Conservation (phyloP, 2,888 invertebrate genomes). For the Mimas tiliae region DNA sequence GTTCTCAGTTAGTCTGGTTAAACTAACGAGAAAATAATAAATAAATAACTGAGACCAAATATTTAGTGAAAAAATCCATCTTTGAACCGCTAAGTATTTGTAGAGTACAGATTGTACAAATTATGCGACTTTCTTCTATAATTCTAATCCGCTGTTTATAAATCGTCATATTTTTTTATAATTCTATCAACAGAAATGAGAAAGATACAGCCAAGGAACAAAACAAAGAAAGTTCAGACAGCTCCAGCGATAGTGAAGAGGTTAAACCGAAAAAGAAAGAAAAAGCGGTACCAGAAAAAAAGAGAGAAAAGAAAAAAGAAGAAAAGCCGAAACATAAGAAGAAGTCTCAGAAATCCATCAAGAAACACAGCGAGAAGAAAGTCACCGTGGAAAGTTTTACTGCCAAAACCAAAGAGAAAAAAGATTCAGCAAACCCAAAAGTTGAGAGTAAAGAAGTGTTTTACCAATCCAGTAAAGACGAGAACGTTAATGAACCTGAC, state of each 20-base stretch:
- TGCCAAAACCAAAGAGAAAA: not conserved
- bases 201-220: conserved; percentile 33
- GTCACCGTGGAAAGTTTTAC: conserved; percentile 30
- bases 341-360: conserved; percentile 36
- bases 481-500: conserved; percentile 72
- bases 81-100: no score
- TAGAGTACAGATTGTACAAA: no score
- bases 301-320: conserved; percentile 35
- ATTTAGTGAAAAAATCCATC: no score
- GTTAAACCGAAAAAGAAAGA: conserved; percentile 32
- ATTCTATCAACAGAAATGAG: not conserved
- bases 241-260: conserved; percentile 39
- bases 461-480: conserved; percentile 74
- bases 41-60: no score
- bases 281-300: conserved; percentile 40
- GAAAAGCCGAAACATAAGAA: conserved; percentile 40
- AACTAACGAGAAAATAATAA: no score
- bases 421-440: conserved; percentile 21
- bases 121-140: no score
- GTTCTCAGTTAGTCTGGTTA: no score
- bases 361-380: conserved; percentile 31
- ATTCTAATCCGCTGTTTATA: no score
- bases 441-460: conserved; percentile 46
- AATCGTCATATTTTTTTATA: no score
- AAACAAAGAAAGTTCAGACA: conserved; percentile 28